A percentile compares a stretch with the other conserved stretches of the same genome.
These are phyloP conservation scores for Trachemys scripta DNA, from an alignment of 2,113 vertebrate species.

Conservation along the genomic window DNA sequence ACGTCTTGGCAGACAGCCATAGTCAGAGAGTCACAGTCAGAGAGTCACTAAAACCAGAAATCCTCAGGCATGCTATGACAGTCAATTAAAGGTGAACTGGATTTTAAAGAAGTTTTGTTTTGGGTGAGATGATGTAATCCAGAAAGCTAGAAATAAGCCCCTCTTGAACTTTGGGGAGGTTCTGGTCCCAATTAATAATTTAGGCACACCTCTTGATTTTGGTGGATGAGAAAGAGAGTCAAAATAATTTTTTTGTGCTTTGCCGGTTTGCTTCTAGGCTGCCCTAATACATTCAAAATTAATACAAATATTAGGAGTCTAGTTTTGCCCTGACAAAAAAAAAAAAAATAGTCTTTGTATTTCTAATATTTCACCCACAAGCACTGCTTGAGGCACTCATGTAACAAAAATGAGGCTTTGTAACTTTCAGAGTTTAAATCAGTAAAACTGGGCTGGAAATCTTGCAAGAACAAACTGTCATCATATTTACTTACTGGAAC, in stretches of 20 bases:
- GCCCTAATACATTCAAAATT: neutral
- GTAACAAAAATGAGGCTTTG: neutral
- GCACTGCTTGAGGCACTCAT: neutral
- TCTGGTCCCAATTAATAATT: neutral
- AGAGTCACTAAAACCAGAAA: neutral
- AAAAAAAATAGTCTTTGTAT: neutral
- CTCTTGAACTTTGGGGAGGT: neutral
- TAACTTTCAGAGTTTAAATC: neutral
- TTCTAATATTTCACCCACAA: neutral
- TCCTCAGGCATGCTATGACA: neutral
- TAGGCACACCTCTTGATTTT: neutral
- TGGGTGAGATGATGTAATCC: neutral
- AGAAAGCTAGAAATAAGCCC: neutral
- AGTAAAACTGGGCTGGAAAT: slow-evolving; percentile 1
- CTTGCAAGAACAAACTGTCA: neutral
- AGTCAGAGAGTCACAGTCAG: neutral
- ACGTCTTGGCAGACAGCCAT: neutral
- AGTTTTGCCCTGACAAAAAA: neutral
- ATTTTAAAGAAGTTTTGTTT: neutral
- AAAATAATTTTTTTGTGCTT: neutral
- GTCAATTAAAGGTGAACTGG: neutral
- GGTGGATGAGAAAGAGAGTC: neutral
- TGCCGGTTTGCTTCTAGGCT: neutral
- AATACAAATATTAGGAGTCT: neutral
- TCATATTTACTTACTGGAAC: neutral